phyloP scores from a whole-genome alignment of 2,888 invertebrate species.

The Cactoblastis cactorum region DNA sequence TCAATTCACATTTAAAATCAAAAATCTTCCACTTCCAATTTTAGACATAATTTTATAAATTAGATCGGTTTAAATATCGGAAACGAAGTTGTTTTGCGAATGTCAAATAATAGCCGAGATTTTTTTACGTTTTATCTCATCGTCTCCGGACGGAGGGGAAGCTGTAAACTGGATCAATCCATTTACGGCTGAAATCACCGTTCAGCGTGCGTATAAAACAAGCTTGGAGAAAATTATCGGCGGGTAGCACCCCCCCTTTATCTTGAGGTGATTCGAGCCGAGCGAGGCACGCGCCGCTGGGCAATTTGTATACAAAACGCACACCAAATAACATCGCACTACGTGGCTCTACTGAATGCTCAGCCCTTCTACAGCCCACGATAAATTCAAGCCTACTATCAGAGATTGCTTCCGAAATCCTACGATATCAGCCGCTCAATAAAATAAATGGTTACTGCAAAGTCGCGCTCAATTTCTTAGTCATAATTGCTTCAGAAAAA shows the following conservation, averaged over 20 bases:
- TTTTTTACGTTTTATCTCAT: constrained; percentile 15
- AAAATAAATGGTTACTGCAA: constrained; percentile 20
- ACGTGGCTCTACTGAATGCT: constrained; percentile 34
- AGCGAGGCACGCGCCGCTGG: constrained; percentile 57
- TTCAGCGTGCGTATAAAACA: constrained; percentile 55
- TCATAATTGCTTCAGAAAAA: constrained; percentile 20
- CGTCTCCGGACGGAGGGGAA: constrained; percentile 21
- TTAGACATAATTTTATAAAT: background rate
- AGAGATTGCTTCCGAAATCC: constrained; percentile 40
- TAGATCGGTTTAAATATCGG: background rate
- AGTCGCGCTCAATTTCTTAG: background rate
- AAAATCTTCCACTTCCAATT: too few species aligned
- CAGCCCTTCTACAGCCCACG: constrained; percentile 50
- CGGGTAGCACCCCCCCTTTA: constrained; percentile 50
- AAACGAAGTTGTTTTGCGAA: background rate
- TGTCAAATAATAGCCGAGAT: background rate
- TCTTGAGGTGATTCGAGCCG: constrained; percentile 47
- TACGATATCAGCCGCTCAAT: constrained; percentile 26
- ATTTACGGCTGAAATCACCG: constrained; percentile 52
- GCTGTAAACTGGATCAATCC: constrained; percentile 53
- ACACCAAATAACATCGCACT: constrained; percentile 62
- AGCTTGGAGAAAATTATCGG: constrained; percentile 62
- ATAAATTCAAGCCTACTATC: constrained; percentile 62
- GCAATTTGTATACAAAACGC: constrained; percentile 76
- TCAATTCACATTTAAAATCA: too few species aligned